These are phyloP conservation scores for Apostichopus parvimensis DNA, from an alignment of 35 echinoderm and acorn worm species.

Conservation along the genomic window DNA sequence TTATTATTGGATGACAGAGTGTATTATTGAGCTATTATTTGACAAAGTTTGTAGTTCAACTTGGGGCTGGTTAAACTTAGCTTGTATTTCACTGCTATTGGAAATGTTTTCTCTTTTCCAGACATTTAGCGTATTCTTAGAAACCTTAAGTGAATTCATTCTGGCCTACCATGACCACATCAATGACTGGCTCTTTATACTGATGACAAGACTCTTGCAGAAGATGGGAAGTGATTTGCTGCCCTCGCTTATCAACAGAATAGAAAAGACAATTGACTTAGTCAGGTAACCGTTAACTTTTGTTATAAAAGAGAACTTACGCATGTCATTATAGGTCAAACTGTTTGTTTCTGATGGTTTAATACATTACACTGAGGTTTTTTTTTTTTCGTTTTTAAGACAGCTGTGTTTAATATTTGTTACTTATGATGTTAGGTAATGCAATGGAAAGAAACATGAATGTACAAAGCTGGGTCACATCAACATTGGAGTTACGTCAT, in stretches of 20 bases:
- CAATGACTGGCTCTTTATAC: slow-evolving; percentile 84
- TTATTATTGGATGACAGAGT: too few species aligned
- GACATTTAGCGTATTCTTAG: slow-evolving; percentile 93
- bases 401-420: too few species aligned
- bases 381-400: too few species aligned
- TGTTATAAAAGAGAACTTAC: not conserved
- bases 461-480: too few species aligned
- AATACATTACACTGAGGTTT: too few species aligned
- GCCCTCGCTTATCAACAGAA: slow-evolving; percentile 78
- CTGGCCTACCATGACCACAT: slow-evolving; percentile 78
- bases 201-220: slow-evolving; percentile 89
- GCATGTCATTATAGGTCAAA: too few species aligned
- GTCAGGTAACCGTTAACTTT: slow-evolving; percentile 74
- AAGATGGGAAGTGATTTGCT: slow-evolving; percentile 96
- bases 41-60: too few species aligned
- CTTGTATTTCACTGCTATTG: not conserved
- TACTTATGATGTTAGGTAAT: too few species aligned
- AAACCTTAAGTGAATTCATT: slow-evolving; percentile 89
- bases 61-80: not conserved
- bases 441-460: too few species aligned
- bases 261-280: slow-evolving; percentile 84
- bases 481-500: too few species aligned
- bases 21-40: too few species aligned
- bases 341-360: too few species aligned
- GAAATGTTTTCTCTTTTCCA: slow-evolving; percentile 48